Conservation (phyloP, 2,113 vertebrate genomes). For the Indicator indicator region DNA sequence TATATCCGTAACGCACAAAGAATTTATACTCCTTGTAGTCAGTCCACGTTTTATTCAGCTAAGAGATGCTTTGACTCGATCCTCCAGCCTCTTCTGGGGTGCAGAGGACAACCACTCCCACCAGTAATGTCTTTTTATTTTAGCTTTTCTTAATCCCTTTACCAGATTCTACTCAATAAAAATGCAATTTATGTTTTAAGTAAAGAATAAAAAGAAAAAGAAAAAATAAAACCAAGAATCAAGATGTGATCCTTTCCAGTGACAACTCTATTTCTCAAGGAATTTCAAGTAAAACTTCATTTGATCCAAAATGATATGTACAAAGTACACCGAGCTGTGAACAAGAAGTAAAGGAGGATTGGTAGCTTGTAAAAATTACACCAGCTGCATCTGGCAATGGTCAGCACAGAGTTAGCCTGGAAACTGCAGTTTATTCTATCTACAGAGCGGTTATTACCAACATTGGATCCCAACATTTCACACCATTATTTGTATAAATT, state of each 20-base stretch:
- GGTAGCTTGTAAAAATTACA: neutral
- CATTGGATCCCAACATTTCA: neutral
- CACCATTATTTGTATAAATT: neutral
- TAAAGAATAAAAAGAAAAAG: neutral
- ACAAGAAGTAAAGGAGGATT: neutral
- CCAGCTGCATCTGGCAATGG: neutral
- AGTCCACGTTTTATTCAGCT: neutral
- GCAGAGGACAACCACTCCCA: neutral
- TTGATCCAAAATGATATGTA: neutral
- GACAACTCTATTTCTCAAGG: neutral
- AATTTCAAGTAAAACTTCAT: neutral
- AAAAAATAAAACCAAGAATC: no score
- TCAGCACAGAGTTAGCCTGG: neutral
- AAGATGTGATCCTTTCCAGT: neutral
- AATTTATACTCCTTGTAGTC: neutral
- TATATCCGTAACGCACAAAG: neutral
- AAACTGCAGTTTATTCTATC: neutral
- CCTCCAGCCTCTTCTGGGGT: neutral
- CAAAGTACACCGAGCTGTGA: neutral
- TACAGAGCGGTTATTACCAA: neutral
- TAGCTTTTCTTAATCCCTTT: neutral
- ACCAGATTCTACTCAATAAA: neutral
- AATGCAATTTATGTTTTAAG: accelerated
- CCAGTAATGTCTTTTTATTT: neutral
- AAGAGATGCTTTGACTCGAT: neutral